Conservation (phyloP, 2,888 invertebrate genomes). For the Hoplodrina ambigua region DNA sequence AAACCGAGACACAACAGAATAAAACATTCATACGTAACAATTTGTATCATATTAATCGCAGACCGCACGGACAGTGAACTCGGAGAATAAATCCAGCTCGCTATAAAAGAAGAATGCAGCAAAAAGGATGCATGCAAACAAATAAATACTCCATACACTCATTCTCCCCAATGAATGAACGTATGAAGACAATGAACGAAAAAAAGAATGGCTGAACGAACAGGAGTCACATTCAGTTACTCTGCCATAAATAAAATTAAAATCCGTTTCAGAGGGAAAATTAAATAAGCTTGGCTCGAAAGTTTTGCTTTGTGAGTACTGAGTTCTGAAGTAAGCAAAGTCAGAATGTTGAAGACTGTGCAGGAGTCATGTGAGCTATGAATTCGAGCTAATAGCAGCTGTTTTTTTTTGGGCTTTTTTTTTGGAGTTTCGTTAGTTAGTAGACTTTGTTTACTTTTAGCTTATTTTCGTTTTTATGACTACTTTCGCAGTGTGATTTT, state of each 20-base stretch:
- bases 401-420: slow-evolving; percentile 1
- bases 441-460: neutral
- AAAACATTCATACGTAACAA: neutral
- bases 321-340: slow-evolving; percentile 39
- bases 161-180: slow-evolving; percentile 52
- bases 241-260: slow-evolving; percentile 58
- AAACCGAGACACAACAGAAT: neutral
- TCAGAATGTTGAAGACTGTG: slow-evolving; percentile 18
- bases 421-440: neutral
- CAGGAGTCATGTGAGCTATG: slow-evolving; percentile 2
- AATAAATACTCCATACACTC: slow-evolving; percentile 45
- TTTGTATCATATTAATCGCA: slow-evolving; percentile 4
- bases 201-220: slow-evolving; percentile 48
- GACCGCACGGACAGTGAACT: slow-evolving; percentile 40
- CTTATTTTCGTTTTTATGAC: neutral
- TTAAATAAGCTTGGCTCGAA: slow-evolving; percentile 51
- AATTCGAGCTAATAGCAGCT: neutral
- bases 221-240: slow-evolving; percentile 42
- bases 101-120: slow-evolving; percentile 31
- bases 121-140: slow-evolving; percentile 44
- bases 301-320: slow-evolving; percentile 49
- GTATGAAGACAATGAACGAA: slow-evolving; percentile 54
- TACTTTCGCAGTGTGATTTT: neutral
- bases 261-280: slow-evolving; percentile 49
- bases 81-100: slow-evolving; percentile 19